A percentile compares a stretch with the other conserved stretches of the same genome.
Conservation (phyloP, 2,797 vertebrate species). For the Mus minutoides region DNA sequence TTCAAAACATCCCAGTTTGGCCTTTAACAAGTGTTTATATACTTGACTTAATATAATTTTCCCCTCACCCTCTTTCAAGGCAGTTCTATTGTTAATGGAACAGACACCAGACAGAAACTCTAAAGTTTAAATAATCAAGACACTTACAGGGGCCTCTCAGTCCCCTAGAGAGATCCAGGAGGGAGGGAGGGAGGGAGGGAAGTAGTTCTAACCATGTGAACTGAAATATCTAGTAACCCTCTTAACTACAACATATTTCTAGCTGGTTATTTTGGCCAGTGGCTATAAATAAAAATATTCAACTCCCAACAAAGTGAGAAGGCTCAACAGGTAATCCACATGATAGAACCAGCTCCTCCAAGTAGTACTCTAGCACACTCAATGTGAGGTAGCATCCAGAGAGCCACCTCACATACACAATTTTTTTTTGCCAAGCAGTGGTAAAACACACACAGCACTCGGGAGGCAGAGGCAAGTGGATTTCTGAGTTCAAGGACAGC, state of each 20-base stretch:
- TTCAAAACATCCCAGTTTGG: constrained; percentile 11
- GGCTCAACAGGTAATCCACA: neutral
- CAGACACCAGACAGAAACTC: neutral
- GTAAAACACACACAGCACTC: no score
- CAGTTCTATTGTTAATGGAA: constrained; percentile 11
- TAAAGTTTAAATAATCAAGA: constrained; percentile 66
- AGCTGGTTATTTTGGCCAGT: neutral
- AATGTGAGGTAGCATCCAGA: neutral
- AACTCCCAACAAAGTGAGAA: neutral
- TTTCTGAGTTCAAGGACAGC: no score
- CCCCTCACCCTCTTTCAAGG: neutral
- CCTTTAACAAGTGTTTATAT: neutral
- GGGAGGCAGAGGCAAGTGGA: no score
- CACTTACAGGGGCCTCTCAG: constrained; percentile 33
- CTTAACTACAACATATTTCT: constrained; percentile 28
- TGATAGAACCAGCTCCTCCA: neutral
- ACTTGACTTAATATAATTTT: constrained; percentile 1
- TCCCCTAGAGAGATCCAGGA: neutral
- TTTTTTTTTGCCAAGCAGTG: no score
- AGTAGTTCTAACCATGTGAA: no score
- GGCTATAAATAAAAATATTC: neutral
- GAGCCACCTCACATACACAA: neutral
- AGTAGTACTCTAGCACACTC: no score
- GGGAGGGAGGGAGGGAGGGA: no score
- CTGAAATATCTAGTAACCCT: neutral